Evolutionary conservation across 2,797 vertebrate species (phyloP), one percentile per base, ranked within the genome.

Genomic region (Silurus aristotelis): DNA sequence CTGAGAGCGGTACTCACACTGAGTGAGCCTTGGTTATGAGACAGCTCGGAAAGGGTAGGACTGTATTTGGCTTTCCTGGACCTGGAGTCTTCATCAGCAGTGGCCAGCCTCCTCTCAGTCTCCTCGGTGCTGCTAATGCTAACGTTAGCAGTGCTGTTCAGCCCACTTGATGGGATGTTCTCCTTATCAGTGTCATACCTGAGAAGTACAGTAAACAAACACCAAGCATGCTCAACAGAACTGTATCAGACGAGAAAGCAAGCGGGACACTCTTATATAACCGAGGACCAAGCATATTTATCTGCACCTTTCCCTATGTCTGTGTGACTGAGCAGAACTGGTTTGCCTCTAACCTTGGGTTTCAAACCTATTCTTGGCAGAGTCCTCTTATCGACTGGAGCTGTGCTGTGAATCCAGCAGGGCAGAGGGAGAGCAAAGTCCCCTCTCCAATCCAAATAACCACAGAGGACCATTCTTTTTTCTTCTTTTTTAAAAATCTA

Each of bases 101-200:
- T 84, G 89, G 91, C 71, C 88, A 61, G 84, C 90, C 91, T 93
- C 86, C 88, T 93, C 90, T 91, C 92, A n/a, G 91, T 90, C 73
- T 95, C 96, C 85, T 96, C 95, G 12, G 89, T 85, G 63, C 70
- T 60, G 17, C 88, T 87, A 80, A 46, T 60, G 14, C 88, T 87
- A 84, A 56, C 66, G 22, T 66, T 86, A 31, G 52, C 22, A 3
- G 27, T 46, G 58, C 56, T 89, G 85, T 12, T 91, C 83, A 25
- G 89, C 82, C 93, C 88, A 75, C 90, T 93, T 80, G 95, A 96
- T 0, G 95, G 97, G 91, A 97, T 95, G 92, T 98, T 98, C 93
- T 98, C 97, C 92, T 99, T 99, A 93, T 98, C 96, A 92, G 94
- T 81, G 88, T 94, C 91, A 83, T 94, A 94, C 92, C 95, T 96